These are phyloP conservation scores for Mohoua ochrocephala DNA, from an alignment of 2,113 vertebrate species.

Conservation along the genomic window DNA sequence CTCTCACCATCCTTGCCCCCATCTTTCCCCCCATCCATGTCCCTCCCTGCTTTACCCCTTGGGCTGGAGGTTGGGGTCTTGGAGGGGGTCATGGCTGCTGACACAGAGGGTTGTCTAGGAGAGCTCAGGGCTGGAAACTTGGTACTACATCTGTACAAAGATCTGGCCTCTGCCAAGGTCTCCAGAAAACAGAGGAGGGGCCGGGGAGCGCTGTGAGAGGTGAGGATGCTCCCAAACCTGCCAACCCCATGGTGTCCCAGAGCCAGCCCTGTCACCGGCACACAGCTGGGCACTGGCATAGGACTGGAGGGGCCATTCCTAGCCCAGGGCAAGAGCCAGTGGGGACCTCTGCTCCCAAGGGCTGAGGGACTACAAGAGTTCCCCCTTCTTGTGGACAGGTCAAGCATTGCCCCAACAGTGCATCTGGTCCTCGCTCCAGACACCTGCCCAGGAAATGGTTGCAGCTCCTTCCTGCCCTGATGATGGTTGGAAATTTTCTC, in stretches of 20 bases:
- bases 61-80: background rate
- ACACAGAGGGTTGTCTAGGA: background rate
- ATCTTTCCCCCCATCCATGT: no score
- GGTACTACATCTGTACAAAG: background rate
- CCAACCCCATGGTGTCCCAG: background rate
- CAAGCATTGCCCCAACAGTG: background rate
- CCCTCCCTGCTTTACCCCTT: background rate
- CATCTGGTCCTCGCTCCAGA: background rate
- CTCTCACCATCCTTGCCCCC: background rate
- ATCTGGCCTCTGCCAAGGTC: background rate
- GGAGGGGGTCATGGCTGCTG: background rate
- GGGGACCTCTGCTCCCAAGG: background rate
- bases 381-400: background rate
- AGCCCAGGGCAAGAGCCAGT: background rate
- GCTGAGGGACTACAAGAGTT: background rate
- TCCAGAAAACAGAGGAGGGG: background rate
- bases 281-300: fast-evolving
- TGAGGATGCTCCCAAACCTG: background rate
- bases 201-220: fast-evolving
- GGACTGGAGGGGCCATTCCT: no score
- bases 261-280: background rate
- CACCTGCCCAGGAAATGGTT: background rate
- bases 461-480: background rate
- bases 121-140: background rate
- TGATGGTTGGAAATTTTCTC: background rate